Percentiles rank a stretch among this genome's conserved stretches.
Conservation (phyloP, 1,140 invertebrate genomes). For the Proales similis region DNA sequence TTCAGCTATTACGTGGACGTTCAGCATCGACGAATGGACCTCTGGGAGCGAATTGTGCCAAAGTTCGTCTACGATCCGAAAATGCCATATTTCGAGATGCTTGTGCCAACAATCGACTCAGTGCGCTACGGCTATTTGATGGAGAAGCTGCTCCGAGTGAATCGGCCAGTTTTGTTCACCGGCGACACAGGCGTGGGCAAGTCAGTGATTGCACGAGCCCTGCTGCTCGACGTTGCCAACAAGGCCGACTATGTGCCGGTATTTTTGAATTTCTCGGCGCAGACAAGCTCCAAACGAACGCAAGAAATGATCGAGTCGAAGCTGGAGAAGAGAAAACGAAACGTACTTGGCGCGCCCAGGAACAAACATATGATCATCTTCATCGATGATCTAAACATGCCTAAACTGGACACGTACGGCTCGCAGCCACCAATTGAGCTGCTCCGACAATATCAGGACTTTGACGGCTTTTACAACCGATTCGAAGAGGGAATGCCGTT, state of each 20-base stretch:
- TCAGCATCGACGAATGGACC: constrained; percentile 61
- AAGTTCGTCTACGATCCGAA: constrained; percentile 61
- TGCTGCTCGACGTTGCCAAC: constrained; percentile 61
- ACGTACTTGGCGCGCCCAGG: constrained; percentile 45
- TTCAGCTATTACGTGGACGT: constrained; percentile 69
- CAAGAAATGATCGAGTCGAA: constrained; percentile 55
- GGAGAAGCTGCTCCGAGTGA: constrained; percentile 63
- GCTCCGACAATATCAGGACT: constrained; percentile 70
- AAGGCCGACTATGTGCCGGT: constrained; percentile 63
- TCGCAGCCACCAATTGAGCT: constrained; percentile 53
- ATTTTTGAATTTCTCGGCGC: constrained; percentile 76
- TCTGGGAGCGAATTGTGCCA: constrained; percentile 68
- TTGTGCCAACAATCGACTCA: constrained; percentile 53
- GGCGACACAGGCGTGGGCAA: constrained; percentile 64
- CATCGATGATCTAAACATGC: constrained; percentile 57
- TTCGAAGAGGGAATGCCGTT: constrained; percentile 67
- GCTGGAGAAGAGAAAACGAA: constrained; percentile 54
- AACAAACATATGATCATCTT: constrained; percentile 52
- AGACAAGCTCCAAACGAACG: constrained; percentile 65
- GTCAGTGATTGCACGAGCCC: constrained; percentile 69
- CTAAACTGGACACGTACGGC: constrained; percentile 53
- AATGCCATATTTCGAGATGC: constrained; percentile 54
- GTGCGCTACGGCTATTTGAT: constrained; percentile 60
- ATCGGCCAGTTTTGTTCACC: constrained; percentile 59
- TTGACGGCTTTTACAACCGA: constrained; percentile 72